Evolutionary conservation across 2,888 invertebrate genomes (phyloP), one percentile per base, ranked within the genome.

Genomic region (Mythimna impura): DNA sequence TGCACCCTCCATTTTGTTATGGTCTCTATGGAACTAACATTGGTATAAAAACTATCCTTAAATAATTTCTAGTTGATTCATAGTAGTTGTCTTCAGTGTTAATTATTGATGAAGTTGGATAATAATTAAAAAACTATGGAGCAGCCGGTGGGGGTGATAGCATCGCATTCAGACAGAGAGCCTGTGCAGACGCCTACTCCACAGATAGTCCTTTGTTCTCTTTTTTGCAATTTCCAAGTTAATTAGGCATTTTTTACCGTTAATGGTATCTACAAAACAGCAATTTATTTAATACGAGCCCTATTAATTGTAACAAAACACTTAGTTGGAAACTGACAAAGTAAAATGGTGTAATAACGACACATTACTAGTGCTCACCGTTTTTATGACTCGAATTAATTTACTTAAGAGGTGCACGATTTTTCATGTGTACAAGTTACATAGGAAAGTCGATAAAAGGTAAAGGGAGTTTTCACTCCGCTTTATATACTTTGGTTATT

Each of bases 91-190:
- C 34, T 62, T 60, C 66, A 69, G 52, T 30, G 22, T 34, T 73
- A 69, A 66, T 80, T 78, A 57, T 63, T 63, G 70, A 69, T 76
- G 71, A 68, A 63, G 78, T 74, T 71, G 77, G 80, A 77, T 74
- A 83, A 84, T 83, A 81, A 86, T 81, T 73, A 71, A 74, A 82
- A 82, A 83, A 86, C 79, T 77, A 73, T 65, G 36, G 34, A 64
- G 74, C 75, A 70, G 73, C 87, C 81, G 81, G 75, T 82, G 66
- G 66, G 30, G 61, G 65, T 71, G 84, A 86, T 88, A 87, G 64
- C 68, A 89, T 89, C 84, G 79, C 77, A 64, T 79, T 71, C 74
- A 78, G 80, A 73, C 71, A 73, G 67, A 73, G 71, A 77, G 73
- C 73, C 66, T 82, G 86, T 67, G 64, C 76, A 80, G 66, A 71